These are phyloP conservation scores for Tachypleus tridentatus DNA, from an alignment of 1,140 invertebrate genomes.

Conservation along the genomic window DNA sequence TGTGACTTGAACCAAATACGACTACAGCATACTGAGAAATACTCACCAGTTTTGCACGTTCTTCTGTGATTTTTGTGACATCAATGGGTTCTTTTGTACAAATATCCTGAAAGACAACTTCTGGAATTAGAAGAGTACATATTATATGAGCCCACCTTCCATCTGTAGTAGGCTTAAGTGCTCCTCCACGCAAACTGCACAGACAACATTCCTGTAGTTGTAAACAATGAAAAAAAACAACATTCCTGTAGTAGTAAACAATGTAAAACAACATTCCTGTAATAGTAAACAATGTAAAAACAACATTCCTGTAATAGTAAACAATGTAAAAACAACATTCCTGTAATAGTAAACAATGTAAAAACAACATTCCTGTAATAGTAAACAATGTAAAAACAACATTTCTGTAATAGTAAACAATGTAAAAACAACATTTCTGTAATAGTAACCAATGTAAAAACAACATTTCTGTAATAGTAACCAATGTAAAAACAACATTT, in stretches of 20 bases:
- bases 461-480: too few relatives aligned
- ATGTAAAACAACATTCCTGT: not conserved
- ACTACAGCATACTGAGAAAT: not conserved
- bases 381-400: too few relatives aligned
- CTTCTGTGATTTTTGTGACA: slow-evolving; percentile 27
- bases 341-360: too few relatives aligned
- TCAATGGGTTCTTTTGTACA: slow-evolving; percentile 37
- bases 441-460: too few relatives aligned
- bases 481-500: too few relatives aligned
- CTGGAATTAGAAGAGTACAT: slow-evolving; percentile 40
- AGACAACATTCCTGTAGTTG: slow-evolving; percentile 35
- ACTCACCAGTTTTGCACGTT: slow-evolving; percentile 12
- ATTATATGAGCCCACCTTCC: slow-evolving; percentile 45
- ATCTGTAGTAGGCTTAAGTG: slow-evolving; percentile 47
- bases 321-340: too few relatives aligned
- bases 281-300: not conserved
- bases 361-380: too few relatives aligned
- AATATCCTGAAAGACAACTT: slow-evolving; percentile 28
- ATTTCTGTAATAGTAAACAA: too few relatives aligned
- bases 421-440: too few relatives aligned
- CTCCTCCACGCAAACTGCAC: slow-evolving; percentile 47
- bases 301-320: not conserved
- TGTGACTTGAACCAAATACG: too few relatives aligned
- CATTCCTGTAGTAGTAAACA: slow-evolving; percentile 15
- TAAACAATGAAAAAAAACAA: not conserved